Evolutionary conservation across 1,140 invertebrate genomes (phyloP).

Genomic region (Helicorthomorpha holstii): DNA sequence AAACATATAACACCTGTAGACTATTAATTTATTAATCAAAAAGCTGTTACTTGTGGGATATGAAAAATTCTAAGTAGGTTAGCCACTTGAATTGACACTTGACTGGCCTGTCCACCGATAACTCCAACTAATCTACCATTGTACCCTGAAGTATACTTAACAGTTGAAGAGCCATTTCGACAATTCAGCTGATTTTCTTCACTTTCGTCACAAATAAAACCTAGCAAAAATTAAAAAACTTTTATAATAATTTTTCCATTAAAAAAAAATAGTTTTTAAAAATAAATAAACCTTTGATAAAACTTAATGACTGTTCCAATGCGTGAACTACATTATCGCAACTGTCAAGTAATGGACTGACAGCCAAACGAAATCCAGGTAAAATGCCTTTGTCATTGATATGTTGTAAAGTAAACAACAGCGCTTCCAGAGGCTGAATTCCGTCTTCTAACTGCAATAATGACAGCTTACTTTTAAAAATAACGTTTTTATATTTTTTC

Average conservation of each 20-base stretch:
- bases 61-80: slow-evolving; percentile 35
- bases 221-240: no score
- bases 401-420: slow-evolving; percentile 33
- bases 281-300: slow-evolving; percentile 31
- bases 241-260: neutral
- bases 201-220: no score
- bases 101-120: slow-evolving; percentile 35
- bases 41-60: slow-evolving; percentile 26
- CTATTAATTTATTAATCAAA: neutral
- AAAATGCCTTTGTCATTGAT: slow-evolving; percentile 32
- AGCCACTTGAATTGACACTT: slow-evolving; percentile 38
- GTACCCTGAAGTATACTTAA: no score
- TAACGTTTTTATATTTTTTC: no score
- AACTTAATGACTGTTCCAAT: slow-evolving; percentile 33
- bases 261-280: slow-evolving; percentile 2
- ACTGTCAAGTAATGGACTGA: slow-evolving; percentile 26
- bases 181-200: no score
- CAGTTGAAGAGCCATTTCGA: no score
- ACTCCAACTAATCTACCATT: slow-evolving; percentile 34
- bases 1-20: neutral
- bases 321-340: slow-evolving; percentile 33
- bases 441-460: slow-evolving; percentile 29
- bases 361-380: slow-evolving; percentile 27
- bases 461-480: no score
- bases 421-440: slow-evolving; percentile 36